Base-by-base conservation (phyloP, 2,797 vertebrate genomes). In the Rhinatrema bivittatum region DNA sequence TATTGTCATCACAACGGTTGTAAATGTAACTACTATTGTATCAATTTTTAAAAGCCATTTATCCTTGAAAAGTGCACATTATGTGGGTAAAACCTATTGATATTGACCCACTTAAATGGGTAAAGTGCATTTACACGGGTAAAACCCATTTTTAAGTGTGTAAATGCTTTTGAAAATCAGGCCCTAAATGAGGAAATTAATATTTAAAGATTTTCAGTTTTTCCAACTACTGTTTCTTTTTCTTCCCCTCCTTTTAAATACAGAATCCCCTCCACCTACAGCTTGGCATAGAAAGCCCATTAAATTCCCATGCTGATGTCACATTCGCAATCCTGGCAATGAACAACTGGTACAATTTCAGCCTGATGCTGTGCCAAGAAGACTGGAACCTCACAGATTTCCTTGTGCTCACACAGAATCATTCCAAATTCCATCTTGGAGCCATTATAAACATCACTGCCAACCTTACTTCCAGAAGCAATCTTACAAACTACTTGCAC, bases 321-420 rank as follows among this genome's bases (percentile, higher is more conserved):
- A 89, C 96, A 68, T 84, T 90, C 68, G 87, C 87, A 0, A 87
- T 99, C 59, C 86, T 99, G 61, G 78, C 85, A 9, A 90, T 94
- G 86, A 97, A 97, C 68, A 91, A 84, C 71, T 99, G 95, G 95
- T 95, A 91, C 69, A 94, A 97, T 64, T 88, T 96, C 75, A 97
- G 91, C 61, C 70, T 97, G 39, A 66, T 99, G 50, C 76, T 96
- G 16, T 99, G 95, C 79, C 91, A 90, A 64, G 88, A 94, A 47
- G 89, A 93, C 29, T 89, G 88, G 87, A 91, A 96, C 58, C 70
- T 99, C 63, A 86, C 85, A 1, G 79, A 93, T 60, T 97, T 99
- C 63, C 79, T 98, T 34, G 39, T 82, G 35, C 86, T 92, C 41
- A 82, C 90, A 15, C 88, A 89, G 42, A 91, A 93, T 64, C 89